A percentile compares a stretch with the other conserved stretches of the same genome.
These are phyloP conservation scores for Nannobrachium achirus DNA, from an alignment of 2,113 vertebrate genomes.

Conservation along the genomic window DNA sequence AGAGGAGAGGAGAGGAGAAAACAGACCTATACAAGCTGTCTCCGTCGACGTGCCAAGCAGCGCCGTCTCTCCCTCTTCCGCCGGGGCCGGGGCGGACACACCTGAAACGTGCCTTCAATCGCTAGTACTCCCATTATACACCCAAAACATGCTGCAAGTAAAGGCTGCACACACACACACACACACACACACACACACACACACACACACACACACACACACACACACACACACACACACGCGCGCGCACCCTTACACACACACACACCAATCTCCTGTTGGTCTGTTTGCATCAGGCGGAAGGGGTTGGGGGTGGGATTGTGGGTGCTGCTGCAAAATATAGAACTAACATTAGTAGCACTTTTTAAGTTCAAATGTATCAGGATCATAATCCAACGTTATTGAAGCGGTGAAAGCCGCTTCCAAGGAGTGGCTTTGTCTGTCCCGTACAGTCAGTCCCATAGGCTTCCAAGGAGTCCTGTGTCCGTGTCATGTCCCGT, in stretches of 20 bases:
- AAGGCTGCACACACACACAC: conserved; percentile 3
- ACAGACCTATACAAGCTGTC: conserved; percentile 72
- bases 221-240: conserved; percentile 12
- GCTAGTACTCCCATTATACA: conserved; percentile 14
- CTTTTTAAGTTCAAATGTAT: too few relatives aligned
- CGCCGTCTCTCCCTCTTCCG: conserved; percentile 66
- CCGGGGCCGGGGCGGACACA: too few relatives aligned
- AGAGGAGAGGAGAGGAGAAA: too few relatives aligned
- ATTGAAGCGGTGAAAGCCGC: too few relatives aligned
- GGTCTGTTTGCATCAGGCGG: background rate
- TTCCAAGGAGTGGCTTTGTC: too few relatives aligned
- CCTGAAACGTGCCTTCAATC: conserved; percentile 52
- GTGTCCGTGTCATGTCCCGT: too few relatives aligned
- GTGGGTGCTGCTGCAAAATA: too few relatives aligned
- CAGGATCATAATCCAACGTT: too few relatives aligned
- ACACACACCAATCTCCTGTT: conserved; percentile 1
- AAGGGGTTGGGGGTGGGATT: conserved; percentile 4
- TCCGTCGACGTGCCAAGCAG: conserved; percentile 45
- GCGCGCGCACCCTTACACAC: background rate
- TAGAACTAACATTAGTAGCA: too few relatives aligned
- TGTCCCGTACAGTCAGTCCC: too few relatives aligned
- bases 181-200: background rate
- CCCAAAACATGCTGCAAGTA: conserved; percentile 28
- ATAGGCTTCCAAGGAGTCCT: too few relatives aligned
- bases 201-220: background rate